These are phyloP conservation scores for Hydrotaea diabolus DNA, from an alignment of 2,888 invertebrate genomes.

Conservation along the genomic window DNA sequence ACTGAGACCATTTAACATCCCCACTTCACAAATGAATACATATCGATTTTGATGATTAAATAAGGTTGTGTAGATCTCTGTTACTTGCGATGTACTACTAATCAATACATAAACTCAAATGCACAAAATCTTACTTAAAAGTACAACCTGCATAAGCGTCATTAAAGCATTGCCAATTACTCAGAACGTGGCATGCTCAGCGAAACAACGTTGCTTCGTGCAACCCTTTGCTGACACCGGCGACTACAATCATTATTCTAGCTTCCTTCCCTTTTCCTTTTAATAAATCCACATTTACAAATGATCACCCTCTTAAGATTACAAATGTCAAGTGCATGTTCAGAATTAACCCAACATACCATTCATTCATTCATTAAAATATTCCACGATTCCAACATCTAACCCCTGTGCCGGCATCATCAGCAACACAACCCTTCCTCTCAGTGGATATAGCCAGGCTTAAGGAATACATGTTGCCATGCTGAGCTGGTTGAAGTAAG, in stretches of 20 bases:
- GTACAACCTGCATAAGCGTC: no score
- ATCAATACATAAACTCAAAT: no score
- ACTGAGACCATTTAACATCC: no score
- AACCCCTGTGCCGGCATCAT: background rate
- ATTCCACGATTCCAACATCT: slow-evolving; percentile 4
- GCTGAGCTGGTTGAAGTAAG: background rate
- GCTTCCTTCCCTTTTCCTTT: background rate
- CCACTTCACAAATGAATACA: no score
- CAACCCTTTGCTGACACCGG: background rate
- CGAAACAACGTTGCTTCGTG: background rate
- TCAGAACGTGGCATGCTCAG: no score
- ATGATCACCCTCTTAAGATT: slow-evolving; percentile 61
- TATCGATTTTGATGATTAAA: no score
- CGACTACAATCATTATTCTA: background rate
- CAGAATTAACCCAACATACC: slow-evolving; percentile 58
- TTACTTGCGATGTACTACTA: no score
- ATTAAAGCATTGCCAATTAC: no score
- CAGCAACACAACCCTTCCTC: background rate
- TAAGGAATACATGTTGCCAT: background rate
- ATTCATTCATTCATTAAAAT: slow-evolving; percentile 32
- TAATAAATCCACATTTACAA: slow-evolving; percentile 33
- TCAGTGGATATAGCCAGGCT: background rate
- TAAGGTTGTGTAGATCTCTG: no score
- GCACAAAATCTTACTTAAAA: no score
- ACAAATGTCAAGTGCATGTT: slow-evolving; percentile 67